phyloP scores from a whole-genome alignment of 53 echinoderm and acorn worm genomes.

The Pentamera pediparva region DNA sequence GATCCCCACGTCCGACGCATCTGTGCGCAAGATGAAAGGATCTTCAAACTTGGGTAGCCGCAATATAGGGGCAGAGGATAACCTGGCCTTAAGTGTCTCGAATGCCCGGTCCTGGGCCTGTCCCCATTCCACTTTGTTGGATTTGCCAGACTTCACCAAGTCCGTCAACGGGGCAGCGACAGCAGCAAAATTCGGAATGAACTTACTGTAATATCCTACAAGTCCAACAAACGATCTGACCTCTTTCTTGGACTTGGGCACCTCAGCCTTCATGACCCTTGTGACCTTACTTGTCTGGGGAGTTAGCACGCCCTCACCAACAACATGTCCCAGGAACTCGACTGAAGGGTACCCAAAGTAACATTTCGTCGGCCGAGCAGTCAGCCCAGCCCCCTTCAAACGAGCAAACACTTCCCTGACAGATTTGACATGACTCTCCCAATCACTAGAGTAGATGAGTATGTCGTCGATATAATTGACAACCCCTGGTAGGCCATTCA shows the following conservation, averaged over 20 bases:
- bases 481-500: conserved; percentile 24
- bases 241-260: conserved; percentile 23
- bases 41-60: not conserved
- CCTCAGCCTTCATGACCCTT: not conserved
- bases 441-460: conserved; percentile 28
- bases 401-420: conserved; percentile 23
- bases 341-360: conserved; percentile 30
- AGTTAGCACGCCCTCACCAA: conserved; percentile 27
- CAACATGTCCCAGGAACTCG: conserved; percentile 44
- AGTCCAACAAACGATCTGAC: conserved; percentile 26
- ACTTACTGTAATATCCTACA: conserved; percentile 28
- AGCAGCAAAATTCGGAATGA: conserved; percentile 33
- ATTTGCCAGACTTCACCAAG: not conserved
- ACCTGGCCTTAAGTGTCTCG: not conserved
- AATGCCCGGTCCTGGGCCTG: conserved; percentile 9
- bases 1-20: conserved; percentile 18
- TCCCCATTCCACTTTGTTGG: conserved; percentile 19
- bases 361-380: conserved; percentile 55
- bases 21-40: conserved; percentile 8
- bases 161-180: conserved; percentile 35
- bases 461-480: conserved; percentile 49
- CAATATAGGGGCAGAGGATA: conserved; percentile 13
- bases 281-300: conserved; percentile 17
- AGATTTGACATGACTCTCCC: conserved; percentile 40
- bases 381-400: conserved; percentile 21